Base-by-base conservation (phyloP, 2,888 invertebrate species). In the Diplazon laetatorius region DNA sequence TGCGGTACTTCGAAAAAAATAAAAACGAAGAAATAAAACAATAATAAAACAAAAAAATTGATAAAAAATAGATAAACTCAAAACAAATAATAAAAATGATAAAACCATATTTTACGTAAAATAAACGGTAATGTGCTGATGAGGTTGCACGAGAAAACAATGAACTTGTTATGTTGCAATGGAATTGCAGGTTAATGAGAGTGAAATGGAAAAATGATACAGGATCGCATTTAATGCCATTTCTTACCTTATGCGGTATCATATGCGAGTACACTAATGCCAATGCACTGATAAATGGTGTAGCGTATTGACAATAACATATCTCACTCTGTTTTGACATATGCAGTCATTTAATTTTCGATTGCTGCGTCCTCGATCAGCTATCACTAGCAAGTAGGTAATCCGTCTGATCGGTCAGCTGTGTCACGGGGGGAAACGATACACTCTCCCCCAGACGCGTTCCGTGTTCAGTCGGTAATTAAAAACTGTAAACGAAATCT, bases 1-100 rank as follows among this genome's bases (percentile, higher is more conserved):
- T 82, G 80, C 82, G 60, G 60, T 77, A 79, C 78, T 80, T 76
- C 62, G 35, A 83, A 85, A 86, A 73, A 68, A 83, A 85, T 85
- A 77, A 80, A 72, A 81, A 76, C 81, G 63, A 75, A 37, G 78
- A 81, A 73, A 59, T 22, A 52, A 69, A 55, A 2, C 42, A 57
- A 46, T 18, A 25, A 48, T 16, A 12, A 42, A 55, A 50, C 9
- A 73, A 63, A 63, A 35, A 25, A 70, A 44, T 14, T 35, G 57
- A 44, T 39, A 39, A 63, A 37, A 25, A 12, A 5, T n/a, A n/a
- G n/a, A n/a, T n/a, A n/a, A n/a, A n/a, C n/a, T n/a, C n/a, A 48
- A 10, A 18, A n/a, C 6, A 22, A 30, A 8, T 16, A 16, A 55
- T 14, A 5, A 37, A 35, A 37, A 30, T 0, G 3, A 5, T 4